Percentiles rank a stretch among this genome's conserved stretches.
phyloP scores from a whole-genome alignment of 2,888 invertebrate genomes.

The Xestia sexstrigata region DNA sequence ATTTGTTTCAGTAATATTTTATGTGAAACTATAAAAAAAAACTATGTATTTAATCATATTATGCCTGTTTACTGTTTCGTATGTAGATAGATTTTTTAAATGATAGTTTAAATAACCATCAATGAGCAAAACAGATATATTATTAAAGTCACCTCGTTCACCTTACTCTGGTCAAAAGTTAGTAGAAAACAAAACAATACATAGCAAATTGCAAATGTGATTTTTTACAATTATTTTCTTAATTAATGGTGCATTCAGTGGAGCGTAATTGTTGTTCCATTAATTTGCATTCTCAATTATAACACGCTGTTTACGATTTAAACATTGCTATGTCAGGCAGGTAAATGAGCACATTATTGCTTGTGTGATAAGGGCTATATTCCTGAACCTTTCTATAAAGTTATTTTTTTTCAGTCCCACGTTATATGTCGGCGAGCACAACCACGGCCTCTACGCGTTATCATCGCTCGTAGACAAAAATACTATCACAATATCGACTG shows the following conservation, averaged over 20 bases:
- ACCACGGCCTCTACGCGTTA: slow-evolving; percentile 97
- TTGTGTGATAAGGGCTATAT: neutral
- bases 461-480: slow-evolving; percentile 98
- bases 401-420: slow-evolving; percentile 93
- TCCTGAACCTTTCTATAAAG: neutral
- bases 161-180: neutral
- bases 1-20: slow-evolving; percentile 13
- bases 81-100: neutral
- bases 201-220: neutral
- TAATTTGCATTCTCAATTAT: slow-evolving; percentile 1
- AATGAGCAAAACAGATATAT: neutral
- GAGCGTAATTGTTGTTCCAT: slow-evolving; percentile 5
- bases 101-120: neutral
- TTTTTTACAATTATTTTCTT: neutral
- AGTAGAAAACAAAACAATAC: neutral
- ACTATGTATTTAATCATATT: neutral
- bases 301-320: neutral
- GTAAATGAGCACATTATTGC: neutral
- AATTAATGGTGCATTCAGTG: slow-evolving; percentile 17
- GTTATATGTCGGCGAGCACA: slow-evolving; percentile 96
- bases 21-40: neutral
- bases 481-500: slow-evolving; percentile 95
- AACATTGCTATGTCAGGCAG: neutral
- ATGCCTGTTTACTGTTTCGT: neutral
- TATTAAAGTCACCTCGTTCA: neutral